Evolutionary conservation across 1,140 invertebrate genomes (phyloP), one percentile per base, ranked within the genome.

Genomic region (Papilio xuthus): DNA sequence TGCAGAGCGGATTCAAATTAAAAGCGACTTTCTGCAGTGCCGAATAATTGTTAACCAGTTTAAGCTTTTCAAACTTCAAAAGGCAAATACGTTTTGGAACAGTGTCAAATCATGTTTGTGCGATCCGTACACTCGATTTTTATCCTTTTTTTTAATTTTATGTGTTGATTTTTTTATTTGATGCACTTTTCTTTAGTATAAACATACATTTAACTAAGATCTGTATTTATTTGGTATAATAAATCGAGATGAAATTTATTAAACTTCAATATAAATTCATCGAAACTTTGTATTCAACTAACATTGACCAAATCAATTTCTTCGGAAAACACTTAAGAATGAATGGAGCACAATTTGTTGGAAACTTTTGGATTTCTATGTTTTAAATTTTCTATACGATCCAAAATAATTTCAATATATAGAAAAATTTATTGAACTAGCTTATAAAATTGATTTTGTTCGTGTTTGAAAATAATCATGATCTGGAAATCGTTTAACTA

Each of bases 41-140:
- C 60, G 60, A 26, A 67, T 67, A 67, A 67, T 67, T 67, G 60
- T 67, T 67, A 28, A 67, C 60, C 26, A 67, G 60, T 67, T 67
- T 67, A 67, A 67, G 23, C 26, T 67, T 67, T 67, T 67, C 26
- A 67, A 67, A 32, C 60, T 32, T 67, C 60, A 67, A 67, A 67
- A 67, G 26, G 60, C 23, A 32, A 28, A 67, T 67, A 67, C 60
- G 60, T 67, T 67, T 67, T 67, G 60, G 60, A 67, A 67, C 26
- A 18, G 60, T 28, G 60, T 67, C 60, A 67, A 67, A 67, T 32
- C 26, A 67, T 67, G 26, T 63, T 67, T 67, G 13, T 28, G 13
- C 12, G 26, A 28, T 60, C 23, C 20, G 10, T 10, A 23, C 20
- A 26, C 20, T 12, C 4, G 53, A 23, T 60, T 60, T 60, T 60